Percentiles rank a stretch among this genome's conserved stretches.
Conservation (phyloP, 2,888 invertebrate genomes). For the Deilephila porcellus region DNA sequence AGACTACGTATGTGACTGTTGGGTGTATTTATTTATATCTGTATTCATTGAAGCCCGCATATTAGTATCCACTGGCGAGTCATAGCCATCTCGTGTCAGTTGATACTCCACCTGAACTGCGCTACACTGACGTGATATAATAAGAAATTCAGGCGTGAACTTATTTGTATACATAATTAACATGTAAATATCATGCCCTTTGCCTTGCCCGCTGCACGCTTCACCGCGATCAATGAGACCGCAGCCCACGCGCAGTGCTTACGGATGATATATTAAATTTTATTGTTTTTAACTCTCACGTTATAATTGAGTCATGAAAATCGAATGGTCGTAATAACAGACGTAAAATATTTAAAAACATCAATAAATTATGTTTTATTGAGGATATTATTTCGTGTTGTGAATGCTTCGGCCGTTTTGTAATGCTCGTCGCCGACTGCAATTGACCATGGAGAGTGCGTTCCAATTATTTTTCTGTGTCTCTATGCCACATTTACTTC, state of each 20-base stretch:
- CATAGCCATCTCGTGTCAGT: too few relatives aligned
- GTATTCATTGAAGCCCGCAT: too few relatives aligned
- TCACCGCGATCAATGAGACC: slow-evolving; percentile 15
- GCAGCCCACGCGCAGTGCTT: slow-evolving; percentile 27
- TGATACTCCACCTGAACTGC: too few relatives aligned
- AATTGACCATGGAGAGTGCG: not conserved
- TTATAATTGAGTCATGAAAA: slow-evolving; percentile 67
- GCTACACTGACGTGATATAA: too few relatives aligned
- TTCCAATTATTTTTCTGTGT: too few relatives aligned
- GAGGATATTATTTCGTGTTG: slow-evolving; percentile 41
- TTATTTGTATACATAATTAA: too few relatives aligned
- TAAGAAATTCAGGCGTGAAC: too few relatives aligned
- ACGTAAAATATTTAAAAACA: slow-evolving; percentile 53
- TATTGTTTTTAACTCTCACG: slow-evolving; percentile 59
- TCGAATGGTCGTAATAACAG: slow-evolving; percentile 49
- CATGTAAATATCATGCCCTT: not conserved
- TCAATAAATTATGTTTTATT: slow-evolving; percentile 55
- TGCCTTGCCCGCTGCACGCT: not conserved
- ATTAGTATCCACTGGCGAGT: too few relatives aligned
- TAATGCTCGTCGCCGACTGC: slow-evolving; percentile 4
- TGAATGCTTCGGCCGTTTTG: slow-evolving; percentile 28
- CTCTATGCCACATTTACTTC: too few relatives aligned
- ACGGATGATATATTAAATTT: slow-evolving; percentile 56
- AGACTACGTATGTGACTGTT: too few relatives aligned
- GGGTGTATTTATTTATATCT: too few relatives aligned